phyloP scores from a whole-genome alignment of 2,888 invertebrate species.

The Kuschelorhynchus macadamiae region DNA sequence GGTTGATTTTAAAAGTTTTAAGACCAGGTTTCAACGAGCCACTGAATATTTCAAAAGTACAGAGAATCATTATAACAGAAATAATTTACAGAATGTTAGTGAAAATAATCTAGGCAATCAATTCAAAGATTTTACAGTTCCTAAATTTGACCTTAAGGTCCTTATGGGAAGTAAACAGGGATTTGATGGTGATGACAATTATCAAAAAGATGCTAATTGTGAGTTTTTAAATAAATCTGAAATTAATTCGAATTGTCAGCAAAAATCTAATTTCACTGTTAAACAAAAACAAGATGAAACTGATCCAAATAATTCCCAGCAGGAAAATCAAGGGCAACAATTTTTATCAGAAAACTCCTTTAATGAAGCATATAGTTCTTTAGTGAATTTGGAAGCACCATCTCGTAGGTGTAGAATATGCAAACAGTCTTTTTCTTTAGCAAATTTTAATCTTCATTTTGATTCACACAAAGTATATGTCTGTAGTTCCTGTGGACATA shows the following conservation, averaged over 20 bases:
- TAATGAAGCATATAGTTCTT: background rate
- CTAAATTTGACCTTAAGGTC: background rate
- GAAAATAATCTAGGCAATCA: background rate
- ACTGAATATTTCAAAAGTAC: slow-evolving; percentile 14
- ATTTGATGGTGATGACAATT: background rate
- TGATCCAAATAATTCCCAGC: background rate
- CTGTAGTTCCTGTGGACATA: slow-evolving; percentile 13
- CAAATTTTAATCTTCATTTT: background rate
- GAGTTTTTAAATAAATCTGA: no score
- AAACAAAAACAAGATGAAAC: no score
- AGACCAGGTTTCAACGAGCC: slow-evolving; percentile 2
- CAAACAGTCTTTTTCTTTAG: background rate
- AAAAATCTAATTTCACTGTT: no score
- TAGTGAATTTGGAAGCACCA: background rate
- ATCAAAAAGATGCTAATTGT: no score
- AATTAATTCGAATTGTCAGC: no score
- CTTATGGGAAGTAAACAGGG: background rate
- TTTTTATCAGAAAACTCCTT: background rate
- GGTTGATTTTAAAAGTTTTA: slow-evolving; percentile 9
- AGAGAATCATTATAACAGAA: no score
- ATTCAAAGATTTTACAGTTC: background rate
- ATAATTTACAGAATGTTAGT: background rate
- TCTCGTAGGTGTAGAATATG: slow-evolving; percentile 7
- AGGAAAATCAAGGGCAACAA: background rate
- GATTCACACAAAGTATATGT: slow-evolving; percentile 8